phyloP scores from a whole-genome alignment of 2,888 invertebrate species.

The Cephalotes varians region DNA sequence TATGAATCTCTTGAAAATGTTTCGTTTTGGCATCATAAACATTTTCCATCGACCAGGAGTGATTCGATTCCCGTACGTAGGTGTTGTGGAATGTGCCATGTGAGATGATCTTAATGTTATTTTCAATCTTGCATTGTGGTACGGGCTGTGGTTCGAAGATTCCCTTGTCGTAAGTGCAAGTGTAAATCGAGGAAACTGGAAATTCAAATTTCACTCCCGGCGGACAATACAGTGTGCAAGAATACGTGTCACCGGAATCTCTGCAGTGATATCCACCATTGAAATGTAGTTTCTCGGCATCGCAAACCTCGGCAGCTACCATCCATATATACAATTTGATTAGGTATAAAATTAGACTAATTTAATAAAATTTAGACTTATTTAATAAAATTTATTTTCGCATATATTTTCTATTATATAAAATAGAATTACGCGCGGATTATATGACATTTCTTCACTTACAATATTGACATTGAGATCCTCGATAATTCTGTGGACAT shows the following conservation, averaged over 20 bases:
- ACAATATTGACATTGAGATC: conserved; percentile 91
- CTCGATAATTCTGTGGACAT: conserved; percentile 91
- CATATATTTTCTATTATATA: not conserved
- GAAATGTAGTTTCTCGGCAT: conserved; percentile 89
- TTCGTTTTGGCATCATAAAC: conserved; percentile 33
- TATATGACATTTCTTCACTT: conserved; percentile 76
- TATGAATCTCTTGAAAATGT: not conserved
- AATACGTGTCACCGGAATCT: conserved; percentile 88
- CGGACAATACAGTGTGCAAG: conserved; percentile 90
- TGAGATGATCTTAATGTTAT: conserved; percentile 75
- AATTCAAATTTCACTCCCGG: conserved; percentile 88
- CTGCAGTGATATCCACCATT: conserved; percentile 92
- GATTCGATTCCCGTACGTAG: conserved; percentile 69
- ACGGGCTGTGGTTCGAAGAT: conserved; percentile 89
- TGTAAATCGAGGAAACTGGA: conserved; percentile 88
- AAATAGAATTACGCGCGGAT: not conserved
- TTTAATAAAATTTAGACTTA: not conserved
- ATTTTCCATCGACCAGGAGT: conserved; percentile 72
- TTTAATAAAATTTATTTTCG: conserved; percentile 18
- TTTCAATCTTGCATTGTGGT: conserved; percentile 91
- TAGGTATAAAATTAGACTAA: not conserved
- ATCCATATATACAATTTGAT: not conserved
- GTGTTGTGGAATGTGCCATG: conserved; percentile 69
- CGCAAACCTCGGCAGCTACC: conserved; percentile 88
- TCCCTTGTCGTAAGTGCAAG: conserved; percentile 90